A percentile compares a stretch with the other conserved stretches of the same genome.
Evolutionary conservation across 2,888 invertebrate species (phyloP).

Genomic region (Tetranychus truncatus): DNA sequence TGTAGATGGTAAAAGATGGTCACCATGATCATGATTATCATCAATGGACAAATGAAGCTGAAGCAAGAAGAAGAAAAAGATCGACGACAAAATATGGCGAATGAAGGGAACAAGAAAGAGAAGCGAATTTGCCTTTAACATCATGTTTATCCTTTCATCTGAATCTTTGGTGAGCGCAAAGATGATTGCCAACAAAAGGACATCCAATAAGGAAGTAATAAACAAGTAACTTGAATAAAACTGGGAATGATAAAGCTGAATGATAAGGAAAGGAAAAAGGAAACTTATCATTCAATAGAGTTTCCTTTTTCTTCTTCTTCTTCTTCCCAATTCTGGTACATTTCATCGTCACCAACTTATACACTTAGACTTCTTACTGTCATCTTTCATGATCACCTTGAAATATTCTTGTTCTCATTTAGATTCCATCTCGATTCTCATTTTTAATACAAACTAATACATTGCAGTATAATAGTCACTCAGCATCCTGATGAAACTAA

Average conservation of each 20-base stretch:
- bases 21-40: too few relatives aligned
- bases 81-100: neutral
- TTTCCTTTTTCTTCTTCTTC: neutral
- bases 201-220: neutral
- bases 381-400: neutral
- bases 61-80: too few relatives aligned
- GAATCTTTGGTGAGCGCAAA: neutral
- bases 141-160: neutral
- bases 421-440: neutral
- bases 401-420: slow-evolving; percentile 6
- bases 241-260: neutral
- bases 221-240: neutral
- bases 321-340: neutral
- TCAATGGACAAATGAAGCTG: too few relatives aligned
- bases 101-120: neutral
- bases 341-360: neutral
- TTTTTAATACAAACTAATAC: too few relatives aligned
- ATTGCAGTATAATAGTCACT: too few relatives aligned
- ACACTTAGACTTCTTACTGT: neutral
- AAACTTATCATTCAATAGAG: neutral
- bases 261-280: neutral
- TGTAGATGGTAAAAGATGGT: too few relatives aligned
- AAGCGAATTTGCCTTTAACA: neutral
- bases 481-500: too few relatives aligned
- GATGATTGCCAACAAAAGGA: too few relatives aligned